phyloP scores from a whole-genome alignment of 2,113 vertebrate genomes.

The Actinemys pallida region DNA sequence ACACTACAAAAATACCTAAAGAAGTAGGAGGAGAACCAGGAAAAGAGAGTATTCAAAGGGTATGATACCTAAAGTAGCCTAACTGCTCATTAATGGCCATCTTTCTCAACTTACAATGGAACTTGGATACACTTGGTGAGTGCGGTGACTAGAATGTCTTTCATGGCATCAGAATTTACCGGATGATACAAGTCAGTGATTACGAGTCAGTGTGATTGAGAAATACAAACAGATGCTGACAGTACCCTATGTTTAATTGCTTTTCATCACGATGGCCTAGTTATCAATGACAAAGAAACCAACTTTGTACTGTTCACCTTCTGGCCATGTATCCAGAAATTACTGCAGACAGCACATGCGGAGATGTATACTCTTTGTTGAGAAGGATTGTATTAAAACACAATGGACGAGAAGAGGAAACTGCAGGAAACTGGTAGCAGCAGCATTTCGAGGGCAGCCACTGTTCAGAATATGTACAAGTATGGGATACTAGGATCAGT shows the following conservation, averaged over 20 bases:
- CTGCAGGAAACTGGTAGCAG: background rate
- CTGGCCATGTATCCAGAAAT: background rate
- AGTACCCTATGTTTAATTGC: background rate
- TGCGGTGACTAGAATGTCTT: background rate
- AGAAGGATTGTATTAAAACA: background rate
- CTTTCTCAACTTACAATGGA: background rate
- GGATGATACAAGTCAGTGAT: background rate
- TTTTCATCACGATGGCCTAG: background rate
- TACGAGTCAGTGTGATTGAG: background rate
- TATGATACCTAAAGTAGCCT: background rate
- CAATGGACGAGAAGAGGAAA: background rate
- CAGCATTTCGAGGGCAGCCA: background rate
- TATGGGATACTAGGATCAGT: background rate
- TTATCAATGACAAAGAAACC: background rate
- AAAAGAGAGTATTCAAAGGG: background rate
- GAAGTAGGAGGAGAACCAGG: background rate
- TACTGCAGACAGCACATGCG: background rate
- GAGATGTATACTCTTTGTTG: background rate
- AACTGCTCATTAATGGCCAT: background rate
- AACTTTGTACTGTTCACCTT: background rate
- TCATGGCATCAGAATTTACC: background rate
- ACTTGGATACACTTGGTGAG: background rate
- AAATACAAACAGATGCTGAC: background rate
- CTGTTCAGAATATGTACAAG: background rate
- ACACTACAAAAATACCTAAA: background rate